A percentile compares a stretch with the other conserved stretches of the same genome.
Evolutionary conservation across 2,888 invertebrate species (phyloP).

Genomic region (Pseudococcus viburni): DNA sequence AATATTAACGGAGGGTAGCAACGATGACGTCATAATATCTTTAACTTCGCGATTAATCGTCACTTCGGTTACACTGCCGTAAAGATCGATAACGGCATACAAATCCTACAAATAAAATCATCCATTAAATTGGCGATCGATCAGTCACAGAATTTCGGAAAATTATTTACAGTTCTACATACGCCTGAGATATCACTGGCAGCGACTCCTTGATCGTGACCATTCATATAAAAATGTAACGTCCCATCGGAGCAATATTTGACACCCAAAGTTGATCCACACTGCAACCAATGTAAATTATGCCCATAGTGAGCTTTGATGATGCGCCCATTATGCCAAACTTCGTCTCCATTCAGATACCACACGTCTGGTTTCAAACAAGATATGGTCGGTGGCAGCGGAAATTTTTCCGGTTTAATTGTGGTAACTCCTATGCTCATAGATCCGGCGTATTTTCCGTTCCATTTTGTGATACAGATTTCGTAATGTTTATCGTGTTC

Average conservation of each 20-base stretch:
- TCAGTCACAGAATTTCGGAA: not conserved
- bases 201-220: slow-evolving; percentile 83
- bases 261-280: slow-evolving; percentile 84
- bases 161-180: slow-evolving; percentile 61
- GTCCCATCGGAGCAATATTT: slow-evolving; percentile 80
- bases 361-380: slow-evolving; percentile 66
- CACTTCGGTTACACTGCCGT: slow-evolving; percentile 76
- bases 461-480: slow-evolving; percentile 77
- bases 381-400: slow-evolving; percentile 62
- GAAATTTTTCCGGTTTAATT: slow-evolving; percentile 76
- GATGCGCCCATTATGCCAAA: slow-evolving; percentile 78
- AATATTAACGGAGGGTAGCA: slow-evolving; percentile 18
- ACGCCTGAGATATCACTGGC: slow-evolving; percentile 86
- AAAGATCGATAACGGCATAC: slow-evolving; percentile 94
- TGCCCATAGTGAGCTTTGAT: slow-evolving; percentile 81
- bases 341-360: slow-evolving; percentile 74
- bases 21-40: slow-evolving; percentile 59
- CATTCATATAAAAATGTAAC: slow-evolving; percentile 84
- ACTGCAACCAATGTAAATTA: slow-evolving; percentile 85
- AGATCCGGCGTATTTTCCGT: slow-evolving; percentile 80
- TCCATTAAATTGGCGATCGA: not conserved
- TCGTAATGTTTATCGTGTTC: slow-evolving; percentile 85
- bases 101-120: slow-evolving; percentile 78
- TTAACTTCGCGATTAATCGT: slow-evolving; percentile 57
- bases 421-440: slow-evolving; percentile 84